phyloP scores from a whole-genome alignment of 2,888 invertebrate genomes.

The Cryptus armator region DNA sequence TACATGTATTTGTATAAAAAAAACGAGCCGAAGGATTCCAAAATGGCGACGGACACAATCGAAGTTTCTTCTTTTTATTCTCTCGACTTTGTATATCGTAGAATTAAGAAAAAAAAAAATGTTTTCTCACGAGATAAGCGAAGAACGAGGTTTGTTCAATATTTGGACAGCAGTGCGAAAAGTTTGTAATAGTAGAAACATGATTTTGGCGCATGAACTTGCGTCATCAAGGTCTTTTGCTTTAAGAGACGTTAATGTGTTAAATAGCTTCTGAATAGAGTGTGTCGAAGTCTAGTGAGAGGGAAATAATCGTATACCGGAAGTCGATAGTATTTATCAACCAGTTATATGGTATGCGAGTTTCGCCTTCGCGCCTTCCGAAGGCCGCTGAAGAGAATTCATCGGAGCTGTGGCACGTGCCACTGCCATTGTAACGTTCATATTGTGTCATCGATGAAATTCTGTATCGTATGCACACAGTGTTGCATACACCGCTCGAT shows the following conservation, averaged over 20 bases:
- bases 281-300: background rate
- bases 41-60: constrained; percentile 81
- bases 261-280: background rate
- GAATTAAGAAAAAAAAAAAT: background rate
- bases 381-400: constrained; percentile 45
- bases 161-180: background rate
- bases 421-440: constrained; percentile 1
- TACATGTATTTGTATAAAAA: background rate
- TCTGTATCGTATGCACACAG: background rate
- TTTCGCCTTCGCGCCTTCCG: constrained; percentile 26
- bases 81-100: constrained; percentile 59
- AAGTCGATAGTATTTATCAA: constrained; percentile 61
- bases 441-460: constrained; percentile 26
- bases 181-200: constrained; percentile 1
- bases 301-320: constrained; percentile 40
- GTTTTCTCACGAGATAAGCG: constrained; percentile 24
- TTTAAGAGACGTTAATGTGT: background rate
- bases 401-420: constrained; percentile 34
- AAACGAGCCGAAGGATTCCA: constrained; percentile 65
- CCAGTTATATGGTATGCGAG: constrained; percentile 36
- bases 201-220: background rate
- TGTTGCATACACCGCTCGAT: background rate
- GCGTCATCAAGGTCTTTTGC: background rate
- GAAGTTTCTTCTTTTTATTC: constrained; percentile 77
- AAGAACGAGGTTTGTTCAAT: background rate